phyloP scores from a whole-genome alignment of 2,797 vertebrate genomes.

The Lycodopsis pacificus region DNA sequence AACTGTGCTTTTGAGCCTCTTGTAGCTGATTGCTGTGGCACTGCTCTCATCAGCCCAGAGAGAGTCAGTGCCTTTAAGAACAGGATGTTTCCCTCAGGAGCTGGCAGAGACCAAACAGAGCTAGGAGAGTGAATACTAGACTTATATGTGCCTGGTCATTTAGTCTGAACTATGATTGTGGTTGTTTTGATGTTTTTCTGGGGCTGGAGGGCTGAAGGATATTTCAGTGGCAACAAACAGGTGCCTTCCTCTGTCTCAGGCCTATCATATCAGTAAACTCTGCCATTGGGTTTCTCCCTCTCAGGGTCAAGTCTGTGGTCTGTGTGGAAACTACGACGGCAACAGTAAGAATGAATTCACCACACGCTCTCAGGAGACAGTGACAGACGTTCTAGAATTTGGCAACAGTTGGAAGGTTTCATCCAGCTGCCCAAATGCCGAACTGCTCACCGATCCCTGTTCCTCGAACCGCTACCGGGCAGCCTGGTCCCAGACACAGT shows the following conservation, averaged over 20 bases:
- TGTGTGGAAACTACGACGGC: slow-evolving; percentile 92
- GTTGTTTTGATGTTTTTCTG: not conserved
- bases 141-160: not conserved
- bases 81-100: not conserved
- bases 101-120: not conserved
- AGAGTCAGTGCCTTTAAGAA: not conserved
- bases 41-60: not conserved
- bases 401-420: slow-evolving; percentile 90
- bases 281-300: not conserved
- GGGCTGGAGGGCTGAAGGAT: not conserved
- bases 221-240: not conserved
- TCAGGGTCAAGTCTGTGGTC: slow-evolving; percentile 89
- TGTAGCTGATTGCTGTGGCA: not conserved
- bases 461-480: slow-evolving; percentile 83
- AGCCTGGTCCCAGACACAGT: slow-evolving; percentile 89
- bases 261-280: not conserved
- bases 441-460: slow-evolving; percentile 78
- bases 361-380: slow-evolving; percentile 84
- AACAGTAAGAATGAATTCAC: slow-evolving; percentile 90
- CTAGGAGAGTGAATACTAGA: not conserved
- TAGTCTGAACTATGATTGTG: not conserved
- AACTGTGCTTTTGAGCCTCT: not conserved
- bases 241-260: not conserved
- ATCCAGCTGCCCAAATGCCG: slow-evolving; percentile 80
- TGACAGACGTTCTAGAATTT: slow-evolving; percentile 84